phyloP scores from a whole-genome alignment of 2,888 invertebrate species.

The Nesidiocoris tenuis region DNA sequence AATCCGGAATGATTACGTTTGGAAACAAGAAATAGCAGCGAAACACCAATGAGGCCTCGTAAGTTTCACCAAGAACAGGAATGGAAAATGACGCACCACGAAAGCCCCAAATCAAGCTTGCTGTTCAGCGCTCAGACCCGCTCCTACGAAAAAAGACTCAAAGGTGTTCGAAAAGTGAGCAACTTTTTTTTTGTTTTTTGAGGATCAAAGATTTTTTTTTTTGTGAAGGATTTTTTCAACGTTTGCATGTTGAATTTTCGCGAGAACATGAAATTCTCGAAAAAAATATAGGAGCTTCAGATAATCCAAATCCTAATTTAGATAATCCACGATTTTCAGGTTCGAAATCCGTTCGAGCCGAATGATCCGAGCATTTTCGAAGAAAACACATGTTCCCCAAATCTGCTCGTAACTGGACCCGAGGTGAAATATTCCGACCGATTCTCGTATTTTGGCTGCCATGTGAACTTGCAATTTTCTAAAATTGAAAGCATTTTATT shows the following conservation, averaged over 20 bases:
- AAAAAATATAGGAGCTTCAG: too few relatives aligned
- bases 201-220: too few relatives aligned
- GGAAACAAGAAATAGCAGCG: too few relatives aligned
- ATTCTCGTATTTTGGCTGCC: too few relatives aligned
- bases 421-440: too few relatives aligned
- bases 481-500: too few relatives aligned
- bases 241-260: background rate
- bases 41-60: too few relatives aligned
- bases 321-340: background rate
- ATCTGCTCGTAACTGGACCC: slow-evolving; percentile 8
- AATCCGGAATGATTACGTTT: too few relatives aligned
- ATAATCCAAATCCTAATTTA: too few relatives aligned
- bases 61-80: background rate
- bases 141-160: slow-evolving; percentile 32
- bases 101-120: slow-evolving; percentile 36
- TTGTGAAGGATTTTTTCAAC: too few relatives aligned
- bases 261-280: too few relatives aligned
- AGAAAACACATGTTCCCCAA: slow-evolving; percentile 28
- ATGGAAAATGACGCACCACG: slow-evolving; percentile 4
- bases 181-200: background rate
- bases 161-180: slow-evolving; percentile 20
- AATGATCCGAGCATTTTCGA: slow-evolving; percentile 26
- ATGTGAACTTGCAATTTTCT: too few relatives aligned
- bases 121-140: slow-evolving; percentile 32
- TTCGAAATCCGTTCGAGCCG: slow-evolving; percentile 33